Evolutionary conservation across 2,888 invertebrate species (phyloP).

Genomic region (Nymphalis c-album): DNA sequence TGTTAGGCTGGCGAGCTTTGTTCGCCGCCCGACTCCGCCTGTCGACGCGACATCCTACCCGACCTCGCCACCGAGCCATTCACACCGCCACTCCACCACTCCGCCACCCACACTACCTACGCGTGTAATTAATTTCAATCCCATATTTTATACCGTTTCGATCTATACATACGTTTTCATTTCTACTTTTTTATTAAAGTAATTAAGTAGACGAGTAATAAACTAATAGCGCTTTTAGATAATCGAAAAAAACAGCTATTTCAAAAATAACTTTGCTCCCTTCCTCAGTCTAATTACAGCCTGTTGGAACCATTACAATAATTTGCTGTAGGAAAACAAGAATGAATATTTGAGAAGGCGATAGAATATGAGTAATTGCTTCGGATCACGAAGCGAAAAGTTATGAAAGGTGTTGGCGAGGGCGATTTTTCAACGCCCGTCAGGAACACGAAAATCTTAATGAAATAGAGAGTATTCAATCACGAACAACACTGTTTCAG

Average conservation of each 20-base stretch:
- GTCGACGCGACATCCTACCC: conserved; percentile 66
- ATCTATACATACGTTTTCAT: conserved; percentile 36
- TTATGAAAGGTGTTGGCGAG: conserved; percentile 78
- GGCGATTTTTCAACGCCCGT: conserved; percentile 73
- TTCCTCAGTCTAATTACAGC: conserved; percentile 66
- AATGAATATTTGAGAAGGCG: conserved; percentile 81
- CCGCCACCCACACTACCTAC: conserved; percentile 47
- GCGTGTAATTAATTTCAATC: conserved; percentile 42
- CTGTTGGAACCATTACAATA: conserved; percentile 75
- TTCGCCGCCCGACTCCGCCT: conserved; percentile 71
- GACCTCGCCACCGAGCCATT: conserved; percentile 48
- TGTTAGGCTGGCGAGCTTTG: conserved; percentile 76
- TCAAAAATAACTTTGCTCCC: conserved; percentile 52
- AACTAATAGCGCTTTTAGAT: conserved; percentile 37
- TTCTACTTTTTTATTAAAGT: conserved; percentile 45
- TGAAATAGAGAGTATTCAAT: conserved; percentile 73
- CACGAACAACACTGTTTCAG: conserved; percentile 44
- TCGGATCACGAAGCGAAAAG: conserved; percentile 81
- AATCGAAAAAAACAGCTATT: conserved; percentile 33
- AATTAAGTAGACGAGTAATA: conserved; percentile 54
- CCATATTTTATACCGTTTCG: conserved; percentile 38
- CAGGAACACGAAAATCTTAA: conserved; percentile 73
- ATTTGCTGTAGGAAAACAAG: conserved; percentile 78
- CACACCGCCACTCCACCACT: conserved; percentile 20
- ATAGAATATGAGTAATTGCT: conserved; percentile 79